Base-by-base conservation (phyloP, 2,797 vertebrate species). In the Simalia tracyae region DNA sequence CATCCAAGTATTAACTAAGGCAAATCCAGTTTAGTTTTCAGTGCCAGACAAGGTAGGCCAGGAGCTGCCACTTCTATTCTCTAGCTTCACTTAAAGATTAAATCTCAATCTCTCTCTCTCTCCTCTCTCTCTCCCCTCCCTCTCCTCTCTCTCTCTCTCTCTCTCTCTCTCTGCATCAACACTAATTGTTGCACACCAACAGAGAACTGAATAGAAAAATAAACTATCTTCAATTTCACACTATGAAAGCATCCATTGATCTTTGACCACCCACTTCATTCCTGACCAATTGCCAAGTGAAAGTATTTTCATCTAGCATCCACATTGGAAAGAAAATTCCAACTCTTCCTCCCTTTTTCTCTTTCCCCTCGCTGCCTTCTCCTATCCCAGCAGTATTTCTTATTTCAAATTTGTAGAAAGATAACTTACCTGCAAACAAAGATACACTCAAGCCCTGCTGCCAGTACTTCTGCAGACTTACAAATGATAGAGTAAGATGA, bases 381-480 rank as follows among this genome's bases (percentile, higher is more conserved):
- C 76, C 87, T 46, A 0, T 91, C 84, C 94, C 84, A 89, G 72
- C 64, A 90, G 5, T 61, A 84, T 0, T 50, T 92, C 56, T 86
- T 89, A 0, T 91, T 89, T 94, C 88, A 91, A 86, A 88, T 88
- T 17, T 89, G 0, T 91, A 59, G 84, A 72, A 93, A 89, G 17
- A 87, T 93, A 88, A 90, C 89, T 36, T 90, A 31, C 88, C 31
- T 63, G 81, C 22, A 61, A 95, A n/a, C 54, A 94, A 87, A 61
- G 81, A 10, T 6, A 50, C 24, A 3, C 93, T 94, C 10, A 84
- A 64, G 86, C 76, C 26, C 66, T 87, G 54, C 19, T 72, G 19
- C 57, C 42, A 8, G 72, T 94, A 60, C 59, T 64, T 94, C 15
- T 64, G 60, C 68, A 84, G 81, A 72, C 91, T 50, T 86, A 87